Evolutionary conservation across 2,888 invertebrate genomes (phyloP), one percentile per base, ranked within the genome.

Genomic region (Callinectes sapidus): DNA sequence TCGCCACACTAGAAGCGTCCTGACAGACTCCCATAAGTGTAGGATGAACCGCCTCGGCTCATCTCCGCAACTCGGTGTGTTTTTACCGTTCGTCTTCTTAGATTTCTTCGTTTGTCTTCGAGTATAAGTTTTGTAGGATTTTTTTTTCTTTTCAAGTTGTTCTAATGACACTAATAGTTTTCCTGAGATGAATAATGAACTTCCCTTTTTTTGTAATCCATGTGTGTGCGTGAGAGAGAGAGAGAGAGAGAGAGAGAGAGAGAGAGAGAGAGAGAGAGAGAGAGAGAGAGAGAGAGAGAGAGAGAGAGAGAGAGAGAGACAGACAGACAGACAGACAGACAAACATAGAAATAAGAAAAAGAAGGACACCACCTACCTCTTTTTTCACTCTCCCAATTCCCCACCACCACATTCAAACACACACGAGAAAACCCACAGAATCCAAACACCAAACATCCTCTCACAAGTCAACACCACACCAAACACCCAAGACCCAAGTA

Each of bases 21-120:
- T 71, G 71, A 71, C 71, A 71, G 71, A 71, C n/a, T 71, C 71
- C n/a, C 71, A 71, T 71, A 71, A 71, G 71, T n/a, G 71, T 23
- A 71, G 13, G 71, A 71, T 71, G 71, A 28, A 28, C 71, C n/a
- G 28, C 71, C 71, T 5, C 71, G 28, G 6, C 71, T 61, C 18
- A 61, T 23, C 61, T 61, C 23, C 6, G 61, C n/a, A 71, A 13
- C 71, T n/a, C 71, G 5, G 10, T 6, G 23, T 28, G 71, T 28
- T 71, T 5, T 10, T 71, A 71, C 28, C 28, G 71, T 71, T 71
- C 18, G 61, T 61, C 10, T 0, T 61, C 23, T 61, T 61, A 8
- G 8, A 8, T 48, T 48, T 10, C 6, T 48, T 8, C 8, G 48
- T 48, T 5, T 48, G 5, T 6, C 8, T 48, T 48, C 8, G 10